Conservation (phyloP, 2,113 vertebrate genomes). For the Bostrychus sinensis region DNA sequence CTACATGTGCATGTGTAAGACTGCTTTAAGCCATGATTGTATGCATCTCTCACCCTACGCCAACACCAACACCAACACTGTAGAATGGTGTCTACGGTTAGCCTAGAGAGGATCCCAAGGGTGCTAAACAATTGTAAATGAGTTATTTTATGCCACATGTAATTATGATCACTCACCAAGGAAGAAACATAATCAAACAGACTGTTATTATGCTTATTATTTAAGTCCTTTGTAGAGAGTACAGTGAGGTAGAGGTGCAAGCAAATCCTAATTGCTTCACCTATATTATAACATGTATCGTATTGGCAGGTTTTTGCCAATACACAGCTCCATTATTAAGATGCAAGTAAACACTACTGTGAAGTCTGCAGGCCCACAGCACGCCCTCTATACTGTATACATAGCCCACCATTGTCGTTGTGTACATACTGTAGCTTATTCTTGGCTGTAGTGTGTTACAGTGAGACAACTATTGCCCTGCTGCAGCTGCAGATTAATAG, state of each 20-base stretch:
- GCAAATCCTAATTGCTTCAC: too few relatives aligned
- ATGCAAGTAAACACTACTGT: conserved; percentile 5
- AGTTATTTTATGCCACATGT: conserved; percentile 26
- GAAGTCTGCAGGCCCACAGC: background rate
- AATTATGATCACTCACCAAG: conserved; percentile 47
- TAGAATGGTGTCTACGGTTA: conserved; percentile 34
- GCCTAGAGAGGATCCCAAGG: conserved; percentile 39
- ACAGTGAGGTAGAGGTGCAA: background rate
- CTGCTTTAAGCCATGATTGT: conserved; percentile 36
- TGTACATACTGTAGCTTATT: conserved; percentile 12
- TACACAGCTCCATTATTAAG: conserved; percentile 6
- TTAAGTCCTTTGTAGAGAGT: conserved; percentile 12
- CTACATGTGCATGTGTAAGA: conserved; percentile 44
- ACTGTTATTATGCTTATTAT: conserved; percentile 35
- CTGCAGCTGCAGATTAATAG: conserved; percentile 74
- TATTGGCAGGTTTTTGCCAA: background rate
- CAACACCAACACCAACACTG: conserved; percentile 26
- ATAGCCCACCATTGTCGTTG: background rate
- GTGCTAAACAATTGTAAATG: conserved; percentile 42
- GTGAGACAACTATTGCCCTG: conserved; percentile 55
- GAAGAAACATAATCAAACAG: conserved; percentile 49
- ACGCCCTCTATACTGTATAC: background rate
- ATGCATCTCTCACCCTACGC: conserved; percentile 32
- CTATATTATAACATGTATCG: too few relatives aligned
- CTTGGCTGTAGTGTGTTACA: conserved; percentile 35